These are phyloP conservation scores for Acanthoscelides obtectus DNA, from an alignment of 2,888 invertebrate species.

Conservation along the genomic window DNA sequence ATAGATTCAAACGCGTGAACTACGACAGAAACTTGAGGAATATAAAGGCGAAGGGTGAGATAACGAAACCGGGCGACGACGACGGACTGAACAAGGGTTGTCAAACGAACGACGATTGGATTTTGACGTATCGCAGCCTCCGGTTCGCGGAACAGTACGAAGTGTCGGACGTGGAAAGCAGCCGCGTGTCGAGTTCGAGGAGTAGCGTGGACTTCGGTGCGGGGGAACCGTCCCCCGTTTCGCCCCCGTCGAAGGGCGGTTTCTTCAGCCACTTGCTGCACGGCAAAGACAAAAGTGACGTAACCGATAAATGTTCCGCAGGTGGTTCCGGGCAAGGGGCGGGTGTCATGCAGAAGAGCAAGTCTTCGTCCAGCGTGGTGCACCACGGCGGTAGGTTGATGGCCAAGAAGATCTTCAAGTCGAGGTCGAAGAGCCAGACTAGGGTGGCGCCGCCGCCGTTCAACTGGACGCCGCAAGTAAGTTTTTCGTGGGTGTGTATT, in stretches of 20 bases:
- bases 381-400: conserved; percentile 67
- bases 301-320: conserved; percentile 32
- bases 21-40: conserved; percentile 81
- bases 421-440: conserved; percentile 77
- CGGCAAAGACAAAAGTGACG: conserved; percentile 46
- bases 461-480: conserved; percentile 85
- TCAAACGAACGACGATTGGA: conserved; percentile 76
- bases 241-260: conserved; percentile 52
- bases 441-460: conserved; percentile 56
- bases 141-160: conserved; percentile 45
- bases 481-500: conserved; percentile 10
- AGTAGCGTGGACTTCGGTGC: conserved; percentile 52
- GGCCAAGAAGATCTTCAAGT: conserved; percentile 80
- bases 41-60: conserved; percentile 73
- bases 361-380: conserved; percentile 82
- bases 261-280: conserved; percentile 61
- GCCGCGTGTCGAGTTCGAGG: conserved; percentile 51
- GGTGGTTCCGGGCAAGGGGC: conserved; percentile 35
- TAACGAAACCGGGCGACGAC: conserved; percentile 71
- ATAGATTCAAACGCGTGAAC: conserved; percentile 81
- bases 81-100: conserved; percentile 71
- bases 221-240: conserved; percentile 44
- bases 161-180: conserved; percentile 42
- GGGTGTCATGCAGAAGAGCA: conserved; percentile 82
- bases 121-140: conserved; percentile 54